Evolutionary conservation across 2,797 vertebrate species (phyloP), one percentile per base, ranked within the genome.

Genomic region (Spinus olivaceus): DNA sequence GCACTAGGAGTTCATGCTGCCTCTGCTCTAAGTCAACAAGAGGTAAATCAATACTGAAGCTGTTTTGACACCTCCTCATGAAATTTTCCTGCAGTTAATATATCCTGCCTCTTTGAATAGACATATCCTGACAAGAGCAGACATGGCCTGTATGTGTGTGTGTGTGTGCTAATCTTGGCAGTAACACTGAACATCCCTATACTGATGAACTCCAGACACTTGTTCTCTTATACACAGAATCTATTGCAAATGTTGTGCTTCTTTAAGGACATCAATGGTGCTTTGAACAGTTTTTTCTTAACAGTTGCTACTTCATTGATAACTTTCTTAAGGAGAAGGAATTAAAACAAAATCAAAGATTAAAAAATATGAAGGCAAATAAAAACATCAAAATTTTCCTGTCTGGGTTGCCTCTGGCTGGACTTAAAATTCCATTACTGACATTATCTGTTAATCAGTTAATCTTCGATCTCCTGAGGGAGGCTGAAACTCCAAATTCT

Each of bases 361-460:
- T 81, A 93, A 86, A 94, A 90, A 93, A 92, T 71, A 74, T 47
- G 39, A 92, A 86, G 81, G 19, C 50, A 95, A 96, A 95, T 64
- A 74, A 66, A 85, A 94, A 59, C 44, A 93, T 56, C 27, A 65
- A 57, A 50, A 65, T 89, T 88, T 69, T 81, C 76, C 66, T 82
- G 59, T 32, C 78, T 93, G 56, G 14, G 23, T 77, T 95, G 78
- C 92, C 72, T 74, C 84, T 89, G 90, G 83, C 82, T 89, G 50
- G 90, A 85, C 90, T 96, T 95, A 88, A 95, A 94, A 96, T 97
- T 96, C 94, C 85, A 86, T 90, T 93, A 92, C 80, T 96, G 96
- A 94, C 61, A 57, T 95, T 94, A 96, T 96, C 95, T 84, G 72
- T 81, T 95, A 81, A 96, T 94, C 94, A 87, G 85, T 92, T 97